A percentile compares a stretch with the other conserved stretches of the same genome.
phyloP scores from a whole-genome alignment of 2,888 invertebrate species.

The Trachelus tabidus region DNA sequence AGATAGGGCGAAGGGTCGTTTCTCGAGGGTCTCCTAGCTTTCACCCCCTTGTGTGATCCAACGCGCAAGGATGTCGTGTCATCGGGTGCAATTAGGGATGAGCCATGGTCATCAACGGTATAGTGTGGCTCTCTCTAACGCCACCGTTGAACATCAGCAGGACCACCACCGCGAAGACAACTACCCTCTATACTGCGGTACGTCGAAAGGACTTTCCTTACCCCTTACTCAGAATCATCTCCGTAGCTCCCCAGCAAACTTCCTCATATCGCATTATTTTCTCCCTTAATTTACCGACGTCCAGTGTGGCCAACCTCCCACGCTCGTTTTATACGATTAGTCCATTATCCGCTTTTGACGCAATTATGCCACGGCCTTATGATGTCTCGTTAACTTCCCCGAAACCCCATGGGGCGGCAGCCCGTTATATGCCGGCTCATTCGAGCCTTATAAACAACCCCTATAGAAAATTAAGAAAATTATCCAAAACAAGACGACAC shows the following conservation, averaged over 20 bases:
- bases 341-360: conserved; percentile 50
- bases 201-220: conserved; percentile 11
- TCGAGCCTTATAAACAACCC: background rate
- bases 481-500: background rate
- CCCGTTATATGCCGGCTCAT: background rate
- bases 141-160: background rate
- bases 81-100: conserved; percentile 58
- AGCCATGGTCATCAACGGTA: conserved; percentile 49
- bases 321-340: conserved; percentile 40
- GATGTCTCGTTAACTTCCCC: conserved; percentile 47
- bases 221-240: conserved; percentile 1
- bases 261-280: conserved; percentile 39
- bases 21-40: conserved; percentile 16
- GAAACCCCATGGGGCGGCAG: conserved; percentile 24
- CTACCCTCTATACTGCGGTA: too few species aligned
- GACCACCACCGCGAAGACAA: background rate
- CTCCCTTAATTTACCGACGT: conserved; percentile 44
- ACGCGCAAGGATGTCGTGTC: conserved; percentile 47
- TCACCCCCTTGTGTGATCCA: conserved; percentile 19
- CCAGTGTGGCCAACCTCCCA: conserved; percentile 4
- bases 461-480: background rate
- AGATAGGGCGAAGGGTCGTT: conserved; percentile 21
- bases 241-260: conserved; percentile 7
- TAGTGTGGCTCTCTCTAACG: background rate
- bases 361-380: conserved; percentile 49